A percentile compares a stretch with the other conserved stretches of the same genome.
Conservation (phyloP, 2,113 vertebrate genomes). For the Desmodus rotundus region DNA sequence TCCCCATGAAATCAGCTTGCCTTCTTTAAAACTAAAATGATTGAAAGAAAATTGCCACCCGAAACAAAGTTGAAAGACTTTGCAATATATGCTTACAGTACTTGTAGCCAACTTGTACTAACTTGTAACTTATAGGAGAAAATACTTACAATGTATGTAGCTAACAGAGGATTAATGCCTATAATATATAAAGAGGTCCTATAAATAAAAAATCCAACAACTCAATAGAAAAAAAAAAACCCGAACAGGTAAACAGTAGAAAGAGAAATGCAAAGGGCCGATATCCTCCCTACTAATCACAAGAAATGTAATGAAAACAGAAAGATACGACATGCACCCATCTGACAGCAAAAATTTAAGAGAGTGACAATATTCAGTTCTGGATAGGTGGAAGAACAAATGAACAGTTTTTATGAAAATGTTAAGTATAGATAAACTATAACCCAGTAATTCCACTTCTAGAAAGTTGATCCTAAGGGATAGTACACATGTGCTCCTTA, state of each 20-base stretch:
- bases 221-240: background rate
- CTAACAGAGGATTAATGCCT: background rate
- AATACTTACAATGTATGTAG: too few species aligned
- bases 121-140: too few species aligned
- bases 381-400: background rate
- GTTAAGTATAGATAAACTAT: background rate
- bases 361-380: background rate
- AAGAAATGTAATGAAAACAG: background rate
- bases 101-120: too few species aligned
- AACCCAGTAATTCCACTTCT: background rate
- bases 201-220: background rate
- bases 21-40: slow-evolving; percentile 8
- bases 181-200: background rate
- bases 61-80: background rate
- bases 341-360: background rate
- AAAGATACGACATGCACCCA: background rate
- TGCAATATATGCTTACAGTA: background rate
- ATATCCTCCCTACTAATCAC: background rate
- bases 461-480: background rate
- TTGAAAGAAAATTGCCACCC: background rate
- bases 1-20: background rate
- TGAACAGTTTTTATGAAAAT: background rate
- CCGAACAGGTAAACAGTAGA: background rate
- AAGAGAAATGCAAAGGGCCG: background rate
- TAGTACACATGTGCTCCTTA: background rate